Evolutionary conservation across 2,113 vertebrate species (phyloP).

Genomic region (Nipponia nippon): DNA sequence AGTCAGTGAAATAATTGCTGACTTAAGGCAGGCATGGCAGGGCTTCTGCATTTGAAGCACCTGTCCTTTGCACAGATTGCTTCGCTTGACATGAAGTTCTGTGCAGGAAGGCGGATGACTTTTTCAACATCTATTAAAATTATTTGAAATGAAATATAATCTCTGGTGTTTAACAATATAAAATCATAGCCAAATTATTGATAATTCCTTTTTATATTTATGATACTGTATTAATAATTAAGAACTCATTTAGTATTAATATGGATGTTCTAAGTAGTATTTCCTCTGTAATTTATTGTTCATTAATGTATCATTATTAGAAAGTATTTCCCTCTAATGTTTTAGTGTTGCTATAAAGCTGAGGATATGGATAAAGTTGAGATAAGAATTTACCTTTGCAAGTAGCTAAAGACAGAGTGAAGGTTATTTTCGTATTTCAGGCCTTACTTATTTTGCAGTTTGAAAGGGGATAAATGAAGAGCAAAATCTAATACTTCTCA

Average conservation of each 20-base stretch:
- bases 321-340: slow-evolving; percentile 39
- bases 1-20: background rate
- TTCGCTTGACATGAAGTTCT: background rate
- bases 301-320: slow-evolving; percentile 65
- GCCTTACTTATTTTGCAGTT: background rate
- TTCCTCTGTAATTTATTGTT: slow-evolving; percentile 62
- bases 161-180: slow-evolving; percentile 28
- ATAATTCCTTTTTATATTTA: slow-evolving; percentile 54
- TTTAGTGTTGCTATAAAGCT: slow-evolving; percentile 51
- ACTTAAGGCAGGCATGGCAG: background rate
- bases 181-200: slow-evolving; percentile 55
- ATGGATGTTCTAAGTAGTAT: slow-evolving; percentile 27
- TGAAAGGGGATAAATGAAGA: background rate
- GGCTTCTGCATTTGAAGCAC: background rate
- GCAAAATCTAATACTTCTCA: background rate
- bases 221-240: slow-evolving; percentile 57
- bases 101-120: background rate
- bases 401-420: slow-evolving; percentile 5
- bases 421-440: background rate
- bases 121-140: background rate
- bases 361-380: background rate
- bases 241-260: slow-evolving; percentile 62
- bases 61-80: background rate
- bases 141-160: slow-evolving; percentile 16
- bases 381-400: slow-evolving; percentile 34